Conservation (phyloP, 2,888 invertebrate genomes). For the Mimas tiliae region DNA sequence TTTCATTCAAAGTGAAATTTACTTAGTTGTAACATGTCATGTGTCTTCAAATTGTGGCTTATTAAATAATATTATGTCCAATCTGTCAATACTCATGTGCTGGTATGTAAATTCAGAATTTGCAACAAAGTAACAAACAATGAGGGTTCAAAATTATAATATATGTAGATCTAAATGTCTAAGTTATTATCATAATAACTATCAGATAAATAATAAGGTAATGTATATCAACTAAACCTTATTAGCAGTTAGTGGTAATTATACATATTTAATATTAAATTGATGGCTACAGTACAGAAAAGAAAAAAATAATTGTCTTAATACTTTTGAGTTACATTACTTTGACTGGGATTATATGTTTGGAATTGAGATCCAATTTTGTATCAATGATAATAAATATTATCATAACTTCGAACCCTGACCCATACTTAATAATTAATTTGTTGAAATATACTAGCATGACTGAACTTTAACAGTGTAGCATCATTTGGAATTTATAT, state of each 20-base stretch:
- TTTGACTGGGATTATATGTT: too few species aligned
- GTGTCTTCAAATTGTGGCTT: not conserved
- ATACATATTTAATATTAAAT: too few species aligned
- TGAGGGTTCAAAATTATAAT: too few species aligned
- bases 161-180: too few species aligned
- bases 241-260: too few species aligned
- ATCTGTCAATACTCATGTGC: conserved; percentile 1
- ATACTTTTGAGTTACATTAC: too few species aligned
- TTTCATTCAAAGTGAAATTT: not conserved
- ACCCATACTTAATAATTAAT: not conserved
- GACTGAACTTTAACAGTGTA: conserved; percentile 53
- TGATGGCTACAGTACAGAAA: too few species aligned
- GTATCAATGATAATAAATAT: not conserved
- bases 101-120: conserved; percentile 2
- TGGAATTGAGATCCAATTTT: too few species aligned
- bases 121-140: conserved; percentile 10
- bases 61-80: not conserved
- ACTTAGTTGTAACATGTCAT: not conserved
- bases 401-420: not conserved
- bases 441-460: conserved; percentile 52
- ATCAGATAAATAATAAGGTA: too few species aligned
- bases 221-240: too few species aligned
- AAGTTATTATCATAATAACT: too few species aligned
- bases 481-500: conserved; percentile 60
- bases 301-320: too few species aligned